Evolutionary conservation across 92 coral and sea anemone species (phyloP).

Genomic region (Virgularia gustaviana): DNA sequence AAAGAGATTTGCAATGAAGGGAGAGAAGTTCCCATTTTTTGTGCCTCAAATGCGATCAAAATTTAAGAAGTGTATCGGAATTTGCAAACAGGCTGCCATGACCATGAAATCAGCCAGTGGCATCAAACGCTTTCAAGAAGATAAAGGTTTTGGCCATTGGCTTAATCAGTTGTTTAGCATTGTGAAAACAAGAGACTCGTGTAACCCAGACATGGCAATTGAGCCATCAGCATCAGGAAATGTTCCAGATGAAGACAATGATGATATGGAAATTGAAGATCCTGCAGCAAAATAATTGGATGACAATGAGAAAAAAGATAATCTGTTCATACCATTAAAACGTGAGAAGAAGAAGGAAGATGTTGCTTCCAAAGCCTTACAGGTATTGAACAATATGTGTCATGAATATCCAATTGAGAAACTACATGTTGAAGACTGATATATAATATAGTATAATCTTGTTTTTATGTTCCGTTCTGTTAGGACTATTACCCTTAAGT

Average conservation of each 20-base stretch:
- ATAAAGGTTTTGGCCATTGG: slow-evolving; percentile 49
- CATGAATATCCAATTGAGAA: slow-evolving; percentile 18
- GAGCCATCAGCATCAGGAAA: slow-evolving; percentile 39
- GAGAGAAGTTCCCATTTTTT: slow-evolving; percentile 34
- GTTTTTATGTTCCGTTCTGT: too few species aligned
- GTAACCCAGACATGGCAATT: slow-evolving; percentile 17
- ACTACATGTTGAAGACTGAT: too few species aligned
- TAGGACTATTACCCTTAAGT: too few species aligned
- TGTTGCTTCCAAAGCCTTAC: slow-evolving; percentile 1
- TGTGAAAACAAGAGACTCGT: slow-evolving; percentile 49
- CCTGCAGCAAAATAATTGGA: neutral
- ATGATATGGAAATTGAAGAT: slow-evolving; percentile 2
- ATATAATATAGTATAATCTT: too few species aligned
- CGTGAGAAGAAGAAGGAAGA: neutral
- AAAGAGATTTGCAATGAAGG: slow-evolving; percentile 16
- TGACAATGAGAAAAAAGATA: slow-evolving; percentile 1
- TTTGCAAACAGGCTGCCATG: slow-evolving; percentile 45
- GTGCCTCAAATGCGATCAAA: slow-evolving; percentile 31
- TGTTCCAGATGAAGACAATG: neutral
- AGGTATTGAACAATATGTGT: slow-evolving; percentile 2
- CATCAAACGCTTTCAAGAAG: too few species aligned
- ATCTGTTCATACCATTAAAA: slow-evolving; percentile 18
- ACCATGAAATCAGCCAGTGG: slow-evolving; percentile 43
- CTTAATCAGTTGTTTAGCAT: slow-evolving; percentile 32
- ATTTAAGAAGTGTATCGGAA: slow-evolving; percentile 37